Base-by-base conservation (phyloP, 2,113 vertebrate genomes). In the Hypomesus transpacificus region DNA sequence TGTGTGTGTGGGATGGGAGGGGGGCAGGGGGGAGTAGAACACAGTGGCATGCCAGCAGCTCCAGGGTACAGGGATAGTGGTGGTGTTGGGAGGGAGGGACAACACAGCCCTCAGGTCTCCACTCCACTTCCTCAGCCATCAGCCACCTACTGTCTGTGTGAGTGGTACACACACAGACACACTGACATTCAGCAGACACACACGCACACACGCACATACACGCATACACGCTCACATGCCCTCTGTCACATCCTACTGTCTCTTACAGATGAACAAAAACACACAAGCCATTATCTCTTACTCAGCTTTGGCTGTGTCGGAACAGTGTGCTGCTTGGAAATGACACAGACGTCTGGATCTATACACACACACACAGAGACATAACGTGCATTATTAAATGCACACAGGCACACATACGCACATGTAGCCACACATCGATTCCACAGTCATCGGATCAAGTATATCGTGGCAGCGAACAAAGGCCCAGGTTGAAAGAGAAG, bases 1-100 rank as follows among this genome's bases (percentile, higher is more conserved):
- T 93, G 91, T 92, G 90, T 87, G 92, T 92, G 90, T 87, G 90
- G 84, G 88, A 87, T 84, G 87, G 20, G n/a, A 59, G 24, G 28
- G 18, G 28, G 31, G 31, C 21, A 59, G 61, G 20, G 34, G 58
- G 17, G 8, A 63, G 90, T 90, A 93, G 92, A 91, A 91, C 90
- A 91, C 84, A 84, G 88, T 87, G 78, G 84, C 84, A 84, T 82
- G 80, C 86, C 88, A 87, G 88, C 83, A 87, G 90, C 89, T 88
- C 63, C 4, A 73, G 88, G 87, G 86, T 84, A 81, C 80, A 83
- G 82, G 84, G 8, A 3, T 24, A 18, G 53, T n/a, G 53, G 53
- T 56, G 61, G 26, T 1, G 24, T 16, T 6, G 17, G 17, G 53
- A 3, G 85, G 28, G n/a, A 57, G 46, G 39, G 20, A 60, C 53